These are phyloP conservation scores for Oncorhynchus kisutch DNA, from an alignment of 2,113 vertebrate genomes.

Conservation along the genomic window DNA sequence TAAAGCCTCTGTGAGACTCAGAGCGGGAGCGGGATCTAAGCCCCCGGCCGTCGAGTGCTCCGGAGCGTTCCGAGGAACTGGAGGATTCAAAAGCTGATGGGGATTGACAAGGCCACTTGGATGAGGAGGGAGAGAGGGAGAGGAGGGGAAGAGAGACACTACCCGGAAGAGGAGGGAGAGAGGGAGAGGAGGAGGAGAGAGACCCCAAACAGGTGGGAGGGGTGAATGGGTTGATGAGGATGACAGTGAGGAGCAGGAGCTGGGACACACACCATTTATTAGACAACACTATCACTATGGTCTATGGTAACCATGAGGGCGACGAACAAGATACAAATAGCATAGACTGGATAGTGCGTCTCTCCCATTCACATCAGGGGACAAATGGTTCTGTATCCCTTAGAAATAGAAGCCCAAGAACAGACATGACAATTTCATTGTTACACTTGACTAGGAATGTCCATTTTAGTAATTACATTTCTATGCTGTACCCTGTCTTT, in stretches of 20 bases:
- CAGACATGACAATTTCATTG: too few species aligned
- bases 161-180: neutral
- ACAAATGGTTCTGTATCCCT: neutral
- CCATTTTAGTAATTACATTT: too few species aligned
- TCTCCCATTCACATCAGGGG: neutral
- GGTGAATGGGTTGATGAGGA: neutral
- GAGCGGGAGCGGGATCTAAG: conserved; percentile 28
- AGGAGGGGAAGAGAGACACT: neutral
- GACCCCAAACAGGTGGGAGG: neutral
- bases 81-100: conserved; percentile 37
- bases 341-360: neutral
- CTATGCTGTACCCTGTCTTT: conserved; percentile 16
- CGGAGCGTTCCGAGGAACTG: conserved; percentile 31
- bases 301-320: neutral
- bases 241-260: neutral
- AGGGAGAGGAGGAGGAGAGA: neutral
- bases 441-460: too few species aligned
- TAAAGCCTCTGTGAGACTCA: conserved; percentile 45
- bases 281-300: too few species aligned
- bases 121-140: conserved; percentile 14
- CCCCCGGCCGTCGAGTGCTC: neutral
- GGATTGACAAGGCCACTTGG: conserved; percentile 61
- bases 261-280: neutral
- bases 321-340: neutral
- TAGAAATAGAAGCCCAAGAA: too few species aligned